Evolutionary conservation across 2,113 vertebrate species (phyloP), one percentile per base, ranked within the genome.

Genomic region (Nannobrachium achirus): DNA sequence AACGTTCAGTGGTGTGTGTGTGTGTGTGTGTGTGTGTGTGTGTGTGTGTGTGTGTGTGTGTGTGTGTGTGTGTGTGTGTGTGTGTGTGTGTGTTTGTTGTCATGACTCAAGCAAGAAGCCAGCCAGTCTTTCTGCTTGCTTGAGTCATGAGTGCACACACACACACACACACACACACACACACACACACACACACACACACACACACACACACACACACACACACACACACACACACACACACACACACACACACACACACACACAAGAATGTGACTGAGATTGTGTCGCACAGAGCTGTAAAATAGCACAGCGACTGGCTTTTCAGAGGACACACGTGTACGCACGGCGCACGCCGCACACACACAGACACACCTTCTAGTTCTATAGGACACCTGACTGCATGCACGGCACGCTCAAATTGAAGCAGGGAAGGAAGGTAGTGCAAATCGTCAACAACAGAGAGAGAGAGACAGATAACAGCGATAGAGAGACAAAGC

Each of bases 231-330:
- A n/a, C n/a, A n/a, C n/a, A n/a, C n/a, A n/a, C n/a, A n/a, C n/a
- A n/a, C n/a, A n/a, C n/a, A n/a, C n/a, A n/a, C n/a, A n/a, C n/a
- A n/a, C n/a, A n/a, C n/a, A n/a, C n/a, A 40, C 69, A 19, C 55
- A 11, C 18, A 48, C n/a, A 20, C 39, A 64, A 51, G 56, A 66
- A 69, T 69, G n/a, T 45, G 10, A 33, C 71, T 53, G 41, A 1
- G 59, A 64, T 33, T 68, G 81, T 60, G 79, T 76, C 58, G 1
- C 68, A 69, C 49, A 50, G 69, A 46, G 65, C 0, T 75, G 59
- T 75, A 55, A 60, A 55, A 46, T 53, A 40, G 39, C 48, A 9
- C 46, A 33, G 44, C 6, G 16, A 8, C 39, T 9, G 38, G 9
- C 19, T 60, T 15, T 57, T 15, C 5, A 63, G 51, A n/a, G 56